Base-by-base conservation (phyloP, 2,797 vertebrate species). In the Rhinella marina region DNA sequence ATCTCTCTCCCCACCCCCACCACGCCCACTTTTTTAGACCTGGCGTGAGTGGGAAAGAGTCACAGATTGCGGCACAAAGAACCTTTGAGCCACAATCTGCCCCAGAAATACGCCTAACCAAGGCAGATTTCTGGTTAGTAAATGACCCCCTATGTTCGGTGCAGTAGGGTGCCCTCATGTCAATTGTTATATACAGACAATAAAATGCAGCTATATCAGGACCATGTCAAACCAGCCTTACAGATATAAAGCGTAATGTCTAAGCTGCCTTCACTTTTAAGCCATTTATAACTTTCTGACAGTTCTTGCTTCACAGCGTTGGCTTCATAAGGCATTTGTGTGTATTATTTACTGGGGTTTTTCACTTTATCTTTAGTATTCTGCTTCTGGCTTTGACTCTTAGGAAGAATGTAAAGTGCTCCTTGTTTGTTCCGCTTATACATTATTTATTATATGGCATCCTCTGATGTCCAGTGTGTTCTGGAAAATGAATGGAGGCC, bases 401-500 rank as follows among this genome's bases (percentile, higher is more conserved):
- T 85, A 14, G 32, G 54, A 25, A 62, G 57, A 77, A 76, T 64
- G 57, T 70, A 62, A 62, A 48, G 70, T 76, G 72, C 73, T 75
- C 50, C 70, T 61, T 72, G 81, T 76, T 77, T 61, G 57, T 77
- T 52, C 70, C 14, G 32, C 70, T 75, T 27, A 76, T 64, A 21
- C 32, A 85, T 85, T 85, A 76, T 85, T 73, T 62, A 85, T 85
- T 50, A 61, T 76, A 76, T 59, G 59, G 41, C 61, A 23, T 1
- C 41, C 41, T 77, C 41, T 50, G 10, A 62, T 85, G 83, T 52
- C 72, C 83, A 14, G 72, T 21, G 32, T 77, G n/a, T 84, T 50
- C 56, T 48, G 83, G 64, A 85, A 76, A 85, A 85, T 76, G 32
- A 77, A 85, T 85, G 57, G 68, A 76, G 41, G 83, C 72, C 57